A percentile compares a stretch with the other conserved stretches of the same genome.
These are phyloP conservation scores for Nowickia ferox DNA, from an alignment of 2,888 invertebrate species.

Conservation along the genomic window DNA sequence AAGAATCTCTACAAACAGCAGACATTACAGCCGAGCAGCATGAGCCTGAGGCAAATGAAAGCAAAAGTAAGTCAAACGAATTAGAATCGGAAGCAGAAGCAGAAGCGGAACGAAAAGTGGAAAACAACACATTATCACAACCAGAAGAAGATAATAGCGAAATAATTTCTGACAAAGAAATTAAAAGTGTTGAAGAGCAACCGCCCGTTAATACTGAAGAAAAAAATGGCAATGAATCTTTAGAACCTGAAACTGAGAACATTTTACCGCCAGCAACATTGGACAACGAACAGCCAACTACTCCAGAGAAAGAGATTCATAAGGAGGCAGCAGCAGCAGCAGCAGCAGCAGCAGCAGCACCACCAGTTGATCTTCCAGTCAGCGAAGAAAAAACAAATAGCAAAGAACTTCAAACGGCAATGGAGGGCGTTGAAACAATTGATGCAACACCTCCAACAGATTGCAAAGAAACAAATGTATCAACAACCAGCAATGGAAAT, in stretches of 20 bases:
- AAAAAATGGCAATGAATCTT: not conserved
- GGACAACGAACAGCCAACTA: slow-evolving; percentile 1
- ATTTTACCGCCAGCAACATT: not conserved
- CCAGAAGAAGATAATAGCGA: not conserved
- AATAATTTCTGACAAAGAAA: not conserved
- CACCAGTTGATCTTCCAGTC: not conserved
- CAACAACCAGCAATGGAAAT: slow-evolving; percentile 50
- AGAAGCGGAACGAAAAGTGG: slow-evolving; percentile 62
- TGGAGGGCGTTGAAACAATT: slow-evolving; percentile 8
- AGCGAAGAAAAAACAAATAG: not conserved
- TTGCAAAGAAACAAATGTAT: not conserved
- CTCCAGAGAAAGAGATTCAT: not conserved
- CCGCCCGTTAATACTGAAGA: not conserved
- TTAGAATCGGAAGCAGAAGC: slow-evolving; percentile 54
- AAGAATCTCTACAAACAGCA: slow-evolving; percentile 20
- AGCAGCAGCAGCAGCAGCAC: not conserved
- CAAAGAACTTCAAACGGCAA: not conserved
- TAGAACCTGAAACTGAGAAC: not conserved
- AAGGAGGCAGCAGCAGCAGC: not conserved
- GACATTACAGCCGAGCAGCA: not conserved
- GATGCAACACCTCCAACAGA: slow-evolving; percentile 10
- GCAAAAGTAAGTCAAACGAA: slow-evolving; percentile 32
- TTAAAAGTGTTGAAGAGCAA: not conserved
- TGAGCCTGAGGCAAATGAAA: not conserved
- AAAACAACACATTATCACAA: slow-evolving; percentile 38